Evolutionary conservation across 2,888 invertebrate genomes (phyloP), one percentile per base, ranked within the genome.

Genomic region (Pyrrhia umbra): DNA sequence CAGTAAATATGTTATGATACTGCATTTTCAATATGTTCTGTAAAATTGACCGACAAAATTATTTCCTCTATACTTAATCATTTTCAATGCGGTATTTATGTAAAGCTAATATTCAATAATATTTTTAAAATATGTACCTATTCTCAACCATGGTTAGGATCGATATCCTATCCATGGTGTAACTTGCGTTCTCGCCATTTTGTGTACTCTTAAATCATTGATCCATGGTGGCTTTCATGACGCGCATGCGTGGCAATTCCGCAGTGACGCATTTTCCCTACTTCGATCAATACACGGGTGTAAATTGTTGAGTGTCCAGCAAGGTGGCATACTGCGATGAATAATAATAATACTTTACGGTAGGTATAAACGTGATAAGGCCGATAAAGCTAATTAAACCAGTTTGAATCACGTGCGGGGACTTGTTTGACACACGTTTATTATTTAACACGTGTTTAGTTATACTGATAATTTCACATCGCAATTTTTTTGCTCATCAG

Each of bases 401-500:
- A 18, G 68, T 74, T 54, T 18, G 15, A 15, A 18, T 45, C 52
- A 45, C 51, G 56, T 69, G 56, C 15, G 0, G n/a, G n/a, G 3
- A 6, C 2, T 25, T 10, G 8, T n/a, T n/a, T n/a, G n/a, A n/a
- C n/a, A 10, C 20, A 6, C 18, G n/a, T 8, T 20, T 37, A 30
- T 8, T 18, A n/a, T 2, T 30, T 1, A 18, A 23, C 68, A 68
- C 68, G 47, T 58, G 51, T 57, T 42, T 52, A 25, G n/a, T 43
- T 21, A 3, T 9, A 20, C 25, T 15, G 5, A 4, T 9, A 13
- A n/a, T 37, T 15, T 13, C 34, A 18, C 13, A 8, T 43, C 13
- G 15, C 16, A n/a, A 10, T 3, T 21, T 25, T n/a, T 68, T 64
- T 75, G 23, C 69, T 75, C 77, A 54, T 46, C 68, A 95, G 95